phyloP scores from a whole-genome alignment of 1,140 invertebrate genomes.

The Lordiphosa collinella region DNA sequence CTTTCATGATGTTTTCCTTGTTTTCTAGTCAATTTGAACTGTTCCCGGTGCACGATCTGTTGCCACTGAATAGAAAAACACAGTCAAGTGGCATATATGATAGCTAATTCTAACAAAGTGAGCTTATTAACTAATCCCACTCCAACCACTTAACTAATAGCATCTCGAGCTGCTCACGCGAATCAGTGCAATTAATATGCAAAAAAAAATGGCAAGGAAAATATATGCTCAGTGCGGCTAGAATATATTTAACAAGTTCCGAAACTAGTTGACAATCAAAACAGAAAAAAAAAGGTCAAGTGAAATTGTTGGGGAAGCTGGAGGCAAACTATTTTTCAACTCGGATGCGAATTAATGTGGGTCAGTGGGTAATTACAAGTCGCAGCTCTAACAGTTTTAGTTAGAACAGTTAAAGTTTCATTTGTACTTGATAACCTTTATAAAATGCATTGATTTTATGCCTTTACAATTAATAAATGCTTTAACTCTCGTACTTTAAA shows the following conservation, averaged over 20 bases:
- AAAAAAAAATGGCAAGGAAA: background rate
- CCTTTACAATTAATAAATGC: too few relatives aligned
- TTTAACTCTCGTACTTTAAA: too few relatives aligned
- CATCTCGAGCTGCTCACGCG: conserved; percentile 1
- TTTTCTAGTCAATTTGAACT: too few relatives aligned
- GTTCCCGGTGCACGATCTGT: background rate
- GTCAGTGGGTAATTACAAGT: too few relatives aligned
- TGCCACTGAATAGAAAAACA: conserved; percentile 25
- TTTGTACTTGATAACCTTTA: too few relatives aligned
- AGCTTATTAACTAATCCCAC: conserved; percentile 15
- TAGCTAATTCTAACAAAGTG: conserved; percentile 21
- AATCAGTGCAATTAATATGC: conserved; percentile 39
- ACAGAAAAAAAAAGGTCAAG: conserved; percentile 9
- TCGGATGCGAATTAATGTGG: too few relatives aligned
- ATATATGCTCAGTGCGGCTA: conserved; percentile 5
- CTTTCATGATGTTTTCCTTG: background rate
- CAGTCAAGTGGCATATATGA: conserved; percentile 29
- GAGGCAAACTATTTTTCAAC: background rate
- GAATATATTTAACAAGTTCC: conserved; percentile 32
- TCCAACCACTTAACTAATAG: conserved; percentile 20
- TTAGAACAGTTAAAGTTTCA: too few relatives aligned
- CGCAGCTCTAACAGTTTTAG: too few relatives aligned
- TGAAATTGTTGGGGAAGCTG: conserved; percentile 22
- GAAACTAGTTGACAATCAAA: conserved; percentile 1
- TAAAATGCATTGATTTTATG: too few relatives aligned